Conservation (phyloP, 2,888 invertebrate species). For the Gisinianus flammeolus region DNA sequence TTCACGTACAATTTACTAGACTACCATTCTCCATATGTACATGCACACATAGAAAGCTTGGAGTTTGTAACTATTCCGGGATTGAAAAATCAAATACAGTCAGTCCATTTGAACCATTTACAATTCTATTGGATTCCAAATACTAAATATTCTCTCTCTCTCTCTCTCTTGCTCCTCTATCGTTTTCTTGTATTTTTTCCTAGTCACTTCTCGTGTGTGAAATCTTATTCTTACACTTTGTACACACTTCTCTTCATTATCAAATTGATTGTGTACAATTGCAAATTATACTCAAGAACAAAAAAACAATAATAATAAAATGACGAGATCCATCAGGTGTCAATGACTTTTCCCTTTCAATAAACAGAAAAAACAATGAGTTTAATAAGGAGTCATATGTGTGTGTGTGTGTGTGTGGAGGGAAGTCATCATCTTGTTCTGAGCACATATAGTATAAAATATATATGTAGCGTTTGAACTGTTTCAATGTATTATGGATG, state of each 20-base stretch:
- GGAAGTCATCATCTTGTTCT: too few species aligned
- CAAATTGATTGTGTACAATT: neutral
- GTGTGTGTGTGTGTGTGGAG: neutral
- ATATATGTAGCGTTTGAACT: too few species aligned
- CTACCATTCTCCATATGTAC: neutral
- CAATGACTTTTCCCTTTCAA: neutral
- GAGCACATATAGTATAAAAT: too few species aligned
- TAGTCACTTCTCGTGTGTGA: too few species aligned
- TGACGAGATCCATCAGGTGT: neutral
- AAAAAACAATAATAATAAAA: neutral
- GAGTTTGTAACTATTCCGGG: neutral
- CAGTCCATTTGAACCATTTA: neutral
- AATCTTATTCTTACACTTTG: neutral
- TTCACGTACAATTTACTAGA: neutral
- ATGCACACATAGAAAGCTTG: neutral
- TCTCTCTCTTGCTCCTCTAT: too few species aligned
- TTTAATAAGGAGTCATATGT: neutral
- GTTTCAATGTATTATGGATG: too few species aligned
- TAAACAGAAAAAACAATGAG: neutral
- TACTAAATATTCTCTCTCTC: too few species aligned
- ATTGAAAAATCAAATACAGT: constrained; percentile 5
- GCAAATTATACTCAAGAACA: neutral
- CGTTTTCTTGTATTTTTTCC: too few species aligned
- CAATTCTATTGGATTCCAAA: neutral
- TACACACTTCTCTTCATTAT: neutral